Base-by-base conservation (phyloP, 2,113 vertebrate species). In the Aix galericulata region DNA sequence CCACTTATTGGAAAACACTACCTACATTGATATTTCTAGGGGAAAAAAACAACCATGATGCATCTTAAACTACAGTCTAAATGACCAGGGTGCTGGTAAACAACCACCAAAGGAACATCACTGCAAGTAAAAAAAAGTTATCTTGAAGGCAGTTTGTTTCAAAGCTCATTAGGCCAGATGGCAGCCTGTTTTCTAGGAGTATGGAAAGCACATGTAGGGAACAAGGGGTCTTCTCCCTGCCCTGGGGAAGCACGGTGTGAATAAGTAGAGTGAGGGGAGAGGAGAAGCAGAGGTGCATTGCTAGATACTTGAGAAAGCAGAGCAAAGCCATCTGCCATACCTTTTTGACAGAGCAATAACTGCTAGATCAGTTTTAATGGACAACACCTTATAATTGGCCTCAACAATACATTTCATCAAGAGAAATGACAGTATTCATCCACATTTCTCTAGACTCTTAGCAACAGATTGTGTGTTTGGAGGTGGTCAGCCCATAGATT, bases 1-100 rank as follows among this genome's bases (percentile, higher is more conserved):
- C 95, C 95, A 95, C 74, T 97, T 96, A 95, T 46, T 92, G 71
- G 81, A 85, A 95, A 94, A 67, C 26, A 62, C 91, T 77, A 89
- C 88, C 81, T 91, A 55, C 74, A 27, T 18, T 79, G 77, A 56
- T 91, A 79, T 91, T 96, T 92, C 94, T 86, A 64, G 34, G 90
- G 94, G 77, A 86, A 95, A 91, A 91, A 91, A 91, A 67, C 82
- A 80, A 91, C 87, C 4, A 3, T 76, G 91, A 87, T 92, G 63
- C 46, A 76, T 94, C 91, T 96, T 93, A 85, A 93, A 82, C 86
- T 77, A 5, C 69, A 66, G 67, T 81, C 50, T 91, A 87, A 94
- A 94, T 94, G 86, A 93, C 88, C 50, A 11, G 89, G 74, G 63
- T 89, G 71, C 71, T 55, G 17, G 36, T 93, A 91, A 94, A 91